Evolutionary conservation across 2,888 invertebrate genomes (phyloP), one percentile per base, ranked within the genome.

Genomic region (Eucera pruinosa): DNA sequence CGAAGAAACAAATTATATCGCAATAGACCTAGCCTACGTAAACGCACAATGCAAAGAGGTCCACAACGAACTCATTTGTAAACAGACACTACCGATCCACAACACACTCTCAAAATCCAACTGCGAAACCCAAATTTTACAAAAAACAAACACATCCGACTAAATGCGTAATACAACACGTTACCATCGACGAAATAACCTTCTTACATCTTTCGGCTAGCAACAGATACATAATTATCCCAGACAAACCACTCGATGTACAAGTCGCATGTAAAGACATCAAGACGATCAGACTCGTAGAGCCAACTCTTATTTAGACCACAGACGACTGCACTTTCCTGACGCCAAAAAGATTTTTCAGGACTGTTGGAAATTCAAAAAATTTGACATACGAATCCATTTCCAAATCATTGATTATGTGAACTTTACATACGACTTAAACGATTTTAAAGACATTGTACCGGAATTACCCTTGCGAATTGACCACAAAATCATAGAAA

Each of bases 161-260:
- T 20, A 54, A 36, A 33, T 54, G 52, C n/a, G 2, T 20, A 18
- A 9, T 54, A 36, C 33, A 54, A 36, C 33, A 33, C 0, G 52
- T 54, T 11, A 54, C 18, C 18, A 54, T 54, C 11, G 52, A 54
- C 30, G 52, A 54, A 20, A 54, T 54, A 54, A 54, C 33, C 5
- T 54, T 54, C 18, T 15, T 33, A 33, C 52, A 52, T n/a, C 52
- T 52, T 30, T n/a, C n/a, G n/a, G n/a, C n/a, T n/a, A n/a, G n/a
- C n/a, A n/a, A n/a, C n/a, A n/a, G n/a, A n/a, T n/a, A 52, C n/a
- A 52, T 52, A n/a, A 15, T 52, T 15, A 52, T 52, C 3, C 52
- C 30, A 9, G 52, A 54, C 5, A n/a, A 5, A 18, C 33, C 36
- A 54, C 52, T 54, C 18, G 52, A 54, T 36, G 52, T 54, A 54